Conservation (phyloP, 1,140 invertebrate genomes). For the Orchestia grillus region DNA sequence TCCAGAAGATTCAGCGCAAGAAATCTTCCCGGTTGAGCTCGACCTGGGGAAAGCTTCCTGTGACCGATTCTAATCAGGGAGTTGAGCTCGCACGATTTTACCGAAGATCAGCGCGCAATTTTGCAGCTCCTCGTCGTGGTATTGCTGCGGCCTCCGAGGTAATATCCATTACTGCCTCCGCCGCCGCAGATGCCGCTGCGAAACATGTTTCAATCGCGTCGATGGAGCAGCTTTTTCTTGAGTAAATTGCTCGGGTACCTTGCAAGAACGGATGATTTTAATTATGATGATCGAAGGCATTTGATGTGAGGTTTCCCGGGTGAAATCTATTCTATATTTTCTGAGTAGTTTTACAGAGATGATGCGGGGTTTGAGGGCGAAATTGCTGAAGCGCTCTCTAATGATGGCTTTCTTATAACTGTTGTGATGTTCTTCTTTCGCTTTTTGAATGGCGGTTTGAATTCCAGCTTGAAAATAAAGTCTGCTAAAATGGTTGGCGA, state of each 20-base stretch:
- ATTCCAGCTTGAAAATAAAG: neutral
- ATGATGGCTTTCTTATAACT: neutral
- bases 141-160: neutral
- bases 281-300: neutral
- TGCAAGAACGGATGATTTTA: neutral
- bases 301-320: neutral
- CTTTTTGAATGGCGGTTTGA: neutral
- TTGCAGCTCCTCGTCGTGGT: neutral
- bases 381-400: neutral
- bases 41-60: neutral
- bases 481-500: neutral
- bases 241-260: neutral
- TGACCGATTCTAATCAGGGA: constrained; percentile 20
- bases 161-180: constrained; percentile 49
- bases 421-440: no score
- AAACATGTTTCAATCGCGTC: neutral
- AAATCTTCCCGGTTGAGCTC: neutral
- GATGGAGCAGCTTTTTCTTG: neutral
- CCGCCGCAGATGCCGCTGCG: neutral
- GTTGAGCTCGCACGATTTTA: constrained; percentile 36
- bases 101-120: constrained; percentile 2
- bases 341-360: neutral
- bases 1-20: neutral
- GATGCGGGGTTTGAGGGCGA: neutral
- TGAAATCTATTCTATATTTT: neutral